Conservation (phyloP, 2,797 vertebrate species). For the Harpagifer antarcticus region DNA sequence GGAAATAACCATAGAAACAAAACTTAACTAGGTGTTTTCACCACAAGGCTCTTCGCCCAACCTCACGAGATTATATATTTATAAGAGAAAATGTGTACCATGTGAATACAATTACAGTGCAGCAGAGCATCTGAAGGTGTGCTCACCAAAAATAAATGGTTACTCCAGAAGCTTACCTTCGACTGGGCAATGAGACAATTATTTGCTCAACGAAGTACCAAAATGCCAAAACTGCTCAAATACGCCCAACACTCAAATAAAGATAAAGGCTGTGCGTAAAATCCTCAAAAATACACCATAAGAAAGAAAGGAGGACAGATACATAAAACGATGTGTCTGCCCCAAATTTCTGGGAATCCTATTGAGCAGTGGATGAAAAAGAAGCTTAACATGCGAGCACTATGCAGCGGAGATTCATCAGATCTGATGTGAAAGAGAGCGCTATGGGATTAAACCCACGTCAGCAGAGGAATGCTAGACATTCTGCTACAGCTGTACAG, state of each 20-base stretch:
- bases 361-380: conserved; percentile 59
- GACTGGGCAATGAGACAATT: neutral
- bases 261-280: conserved; percentile 41
- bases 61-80: no score
- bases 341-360: conserved; percentile 63
- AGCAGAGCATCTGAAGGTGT: neutral
- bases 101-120: neutral
- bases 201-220: neutral
- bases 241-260: conserved; percentile 9
- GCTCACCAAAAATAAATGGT: neutral
- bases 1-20: no score
- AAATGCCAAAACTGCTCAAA: conserved; percentile 10
- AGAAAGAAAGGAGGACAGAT: conserved; percentile 31
- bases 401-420: conserved; percentile 46
- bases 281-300: conserved; percentile 21
- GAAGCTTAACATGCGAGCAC: conserved; percentile 52
- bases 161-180: neutral
- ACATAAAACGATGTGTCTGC: conserved; percentile 42
- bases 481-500: conserved; percentile 1
- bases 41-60: no score
- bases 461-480: conserved; percentile 20
- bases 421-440: conserved; percentile 58
- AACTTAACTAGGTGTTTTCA: no score
- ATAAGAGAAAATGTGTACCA: no score
- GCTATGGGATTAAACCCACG: conserved; percentile 52